Percentiles rank a stretch among this genome's conserved stretches.
These are phyloP conservation scores for Proterorhinus semilunaris DNA, from an alignment of 2,113 vertebrate genomes.

Conservation along the genomic window DNA sequence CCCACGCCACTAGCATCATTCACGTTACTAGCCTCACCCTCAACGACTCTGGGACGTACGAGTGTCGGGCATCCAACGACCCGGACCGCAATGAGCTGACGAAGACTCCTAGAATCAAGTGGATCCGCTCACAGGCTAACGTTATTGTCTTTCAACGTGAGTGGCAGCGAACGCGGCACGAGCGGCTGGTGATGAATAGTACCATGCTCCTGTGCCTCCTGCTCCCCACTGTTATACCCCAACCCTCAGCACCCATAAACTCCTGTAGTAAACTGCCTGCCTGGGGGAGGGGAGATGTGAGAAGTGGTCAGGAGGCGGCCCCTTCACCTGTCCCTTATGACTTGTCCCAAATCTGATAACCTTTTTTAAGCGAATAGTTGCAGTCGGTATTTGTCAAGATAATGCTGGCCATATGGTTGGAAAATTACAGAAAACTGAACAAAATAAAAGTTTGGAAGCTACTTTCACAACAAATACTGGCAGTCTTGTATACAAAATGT, in stretches of 20 bases:
- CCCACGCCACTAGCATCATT: slow-evolving; percentile 85
- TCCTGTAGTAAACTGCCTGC: slow-evolving; percentile 39
- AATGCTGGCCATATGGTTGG: slow-evolving; percentile 62
- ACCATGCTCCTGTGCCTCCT: slow-evolving; percentile 51
- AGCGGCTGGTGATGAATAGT: slow-evolving; percentile 41
- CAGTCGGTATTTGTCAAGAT: neutral
- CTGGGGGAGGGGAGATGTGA: neutral
- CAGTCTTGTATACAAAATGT: slow-evolving; percentile 17
- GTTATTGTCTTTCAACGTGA: slow-evolving; percentile 94
- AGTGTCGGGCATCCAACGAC: slow-evolving; percentile 95
- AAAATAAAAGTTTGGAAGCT: slow-evolving; percentile 16
- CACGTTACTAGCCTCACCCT: slow-evolving; percentile 76
- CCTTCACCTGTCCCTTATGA: slow-evolving; percentile 17
- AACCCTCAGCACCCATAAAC: slow-evolving; percentile 40
- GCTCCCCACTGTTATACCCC: slow-evolving; percentile 32
- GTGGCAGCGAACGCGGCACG: slow-evolving; percentile 70
- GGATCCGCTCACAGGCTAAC: slow-evolving; percentile 94
- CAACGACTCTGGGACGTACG: slow-evolving; percentile 87
- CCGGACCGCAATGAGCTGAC: slow-evolving; percentile 91
- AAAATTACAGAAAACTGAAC: slow-evolving; percentile 13
- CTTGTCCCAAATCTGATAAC: slow-evolving; percentile 41
- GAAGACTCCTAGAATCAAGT: slow-evolving; percentile 91
- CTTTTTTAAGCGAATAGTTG: slow-evolving; percentile 21
- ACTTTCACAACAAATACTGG: slow-evolving; percentile 11
- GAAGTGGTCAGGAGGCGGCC: slow-evolving; percentile 11